Conservation (phyloP, 1,140 invertebrate genomes). For the Anastrepha obliqua region DNA sequence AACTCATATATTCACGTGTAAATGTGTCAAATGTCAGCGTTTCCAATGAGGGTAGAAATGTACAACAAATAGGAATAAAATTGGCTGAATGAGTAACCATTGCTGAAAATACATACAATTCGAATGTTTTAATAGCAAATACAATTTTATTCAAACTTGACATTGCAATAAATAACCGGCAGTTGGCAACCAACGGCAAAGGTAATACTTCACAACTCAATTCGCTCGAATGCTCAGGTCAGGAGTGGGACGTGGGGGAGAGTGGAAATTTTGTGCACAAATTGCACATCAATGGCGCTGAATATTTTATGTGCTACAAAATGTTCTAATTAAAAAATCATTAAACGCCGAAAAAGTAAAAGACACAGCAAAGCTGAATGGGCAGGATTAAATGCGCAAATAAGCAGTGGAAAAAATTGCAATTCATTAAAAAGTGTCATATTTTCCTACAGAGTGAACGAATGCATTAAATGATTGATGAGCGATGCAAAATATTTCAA, state of each 20-base stretch:
- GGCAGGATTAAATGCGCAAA: no score
- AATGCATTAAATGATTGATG: no score
- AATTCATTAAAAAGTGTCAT: no score
- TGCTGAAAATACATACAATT: no score
- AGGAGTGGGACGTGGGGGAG: neutral
- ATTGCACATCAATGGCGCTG: constrained; percentile 13
- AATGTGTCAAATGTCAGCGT: constrained; percentile 58
- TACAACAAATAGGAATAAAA: no score
- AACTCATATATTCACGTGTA: constrained; percentile 47
- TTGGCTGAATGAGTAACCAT: no score
- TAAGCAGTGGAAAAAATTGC: no score
- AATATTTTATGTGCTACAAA: constrained; percentile 39
- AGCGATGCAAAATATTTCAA: no score
- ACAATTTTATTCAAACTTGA: constrained; percentile 43
- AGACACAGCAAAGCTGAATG: neutral
- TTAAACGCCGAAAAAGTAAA: constrained; percentile 3
- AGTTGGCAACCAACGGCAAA: constrained; percentile 32
- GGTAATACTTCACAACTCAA: constrained; percentile 24
- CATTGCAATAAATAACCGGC: constrained; percentile 47
- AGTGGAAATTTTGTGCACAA: neutral
- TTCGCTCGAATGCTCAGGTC: neutral
- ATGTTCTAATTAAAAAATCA: constrained; percentile 50
- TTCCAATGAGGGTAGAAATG: constrained; percentile 57
- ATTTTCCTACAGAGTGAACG: no score
- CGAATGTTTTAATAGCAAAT: neutral